Conservation (phyloP, 2,888 invertebrate species). For the Gymnocheta viridis region DNA sequence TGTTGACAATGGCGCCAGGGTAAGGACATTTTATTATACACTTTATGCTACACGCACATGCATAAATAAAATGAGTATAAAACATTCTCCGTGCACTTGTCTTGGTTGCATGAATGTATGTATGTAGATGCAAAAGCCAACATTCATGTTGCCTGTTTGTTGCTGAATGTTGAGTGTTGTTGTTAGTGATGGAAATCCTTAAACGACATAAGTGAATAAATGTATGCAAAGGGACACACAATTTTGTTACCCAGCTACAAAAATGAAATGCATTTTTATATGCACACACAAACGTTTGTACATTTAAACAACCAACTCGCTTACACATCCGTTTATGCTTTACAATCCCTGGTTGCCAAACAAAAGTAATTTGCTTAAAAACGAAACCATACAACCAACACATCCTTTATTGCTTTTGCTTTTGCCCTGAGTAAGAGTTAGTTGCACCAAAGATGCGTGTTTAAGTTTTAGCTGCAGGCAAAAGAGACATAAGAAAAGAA, state of each 20-base stretch:
- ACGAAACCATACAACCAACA: slow-evolving; percentile 61
- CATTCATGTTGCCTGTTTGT: slow-evolving; percentile 38
- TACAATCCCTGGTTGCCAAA: slow-evolving; percentile 58
- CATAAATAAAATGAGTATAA: slow-evolving; percentile 32
- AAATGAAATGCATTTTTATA: slow-evolving; percentile 33
- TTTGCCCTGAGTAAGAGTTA: slow-evolving; percentile 20
- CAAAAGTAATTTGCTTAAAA: slow-evolving; percentile 69
- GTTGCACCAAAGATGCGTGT: slow-evolving; percentile 47
- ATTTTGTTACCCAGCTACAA: slow-evolving; percentile 9
- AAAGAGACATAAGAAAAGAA: neutral
- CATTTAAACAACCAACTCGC: slow-evolving; percentile 8
- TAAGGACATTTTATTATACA: slow-evolving; percentile 50
- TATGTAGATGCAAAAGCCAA: slow-evolving; percentile 11
- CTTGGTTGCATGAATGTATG: slow-evolving; percentile 1
- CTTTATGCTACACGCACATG: slow-evolving; percentile 33
- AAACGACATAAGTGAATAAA: slow-evolving; percentile 58
- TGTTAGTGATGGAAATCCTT: slow-evolving; percentile 57
- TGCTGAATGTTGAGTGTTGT: slow-evolving; percentile 35
- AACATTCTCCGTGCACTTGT: slow-evolving; percentile 5
- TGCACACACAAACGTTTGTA: neutral
- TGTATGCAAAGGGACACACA: slow-evolving; percentile 53
- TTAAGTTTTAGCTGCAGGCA: slow-evolving; percentile 50
- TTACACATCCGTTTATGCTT: slow-evolving; percentile 63
- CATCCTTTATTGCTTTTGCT: slow-evolving; percentile 53
- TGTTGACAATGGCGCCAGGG: slow-evolving; percentile 69